These are phyloP conservation scores for Anhinga rufa DNA, from an alignment of 2,113 vertebrate species.

Conservation along the genomic window DNA sequence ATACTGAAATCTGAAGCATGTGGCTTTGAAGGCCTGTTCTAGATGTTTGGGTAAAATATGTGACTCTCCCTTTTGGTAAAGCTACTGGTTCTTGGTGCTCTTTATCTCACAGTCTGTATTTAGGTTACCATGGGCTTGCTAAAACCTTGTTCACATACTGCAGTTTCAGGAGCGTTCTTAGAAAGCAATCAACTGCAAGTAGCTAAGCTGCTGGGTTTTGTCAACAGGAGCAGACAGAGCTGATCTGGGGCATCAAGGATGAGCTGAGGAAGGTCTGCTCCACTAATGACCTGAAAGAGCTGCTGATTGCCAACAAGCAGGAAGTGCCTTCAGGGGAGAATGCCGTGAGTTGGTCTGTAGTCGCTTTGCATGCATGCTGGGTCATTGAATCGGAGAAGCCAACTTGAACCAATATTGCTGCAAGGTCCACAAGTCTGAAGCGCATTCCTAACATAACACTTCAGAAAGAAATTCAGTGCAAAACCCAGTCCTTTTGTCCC, in stretches of 20 bases:
- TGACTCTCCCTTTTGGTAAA: background rate
- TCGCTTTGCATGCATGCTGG: background rate
- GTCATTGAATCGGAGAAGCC: background rate
- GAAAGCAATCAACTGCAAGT: background rate
- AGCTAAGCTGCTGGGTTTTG: background rate
- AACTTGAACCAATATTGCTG: background rate
- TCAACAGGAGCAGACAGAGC: constrained; percentile 86
- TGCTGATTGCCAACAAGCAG: constrained; percentile 93
- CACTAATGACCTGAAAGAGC: constrained; percentile 90
- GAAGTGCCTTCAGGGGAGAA: constrained; percentile 93
- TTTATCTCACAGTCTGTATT: background rate
- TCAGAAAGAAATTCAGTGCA: background rate
- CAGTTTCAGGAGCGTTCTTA: background rate
- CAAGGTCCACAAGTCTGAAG: background rate
- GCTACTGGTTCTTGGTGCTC: background rate
- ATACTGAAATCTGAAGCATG: background rate
- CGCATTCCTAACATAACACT: background rate
- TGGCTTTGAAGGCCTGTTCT: background rate
- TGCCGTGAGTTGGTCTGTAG: constrained; percentile 76
- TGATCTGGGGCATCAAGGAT: constrained; percentile 95
- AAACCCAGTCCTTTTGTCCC: background rate
- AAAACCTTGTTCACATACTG: background rate
- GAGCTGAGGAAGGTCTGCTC: constrained; percentile 91
- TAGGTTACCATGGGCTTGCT: background rate
- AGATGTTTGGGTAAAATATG: background rate